These are phyloP conservation scores for Tragelaphus strepsiceros DNA, from an alignment of 2,113 vertebrate genomes.

Conservation along the genomic window DNA sequence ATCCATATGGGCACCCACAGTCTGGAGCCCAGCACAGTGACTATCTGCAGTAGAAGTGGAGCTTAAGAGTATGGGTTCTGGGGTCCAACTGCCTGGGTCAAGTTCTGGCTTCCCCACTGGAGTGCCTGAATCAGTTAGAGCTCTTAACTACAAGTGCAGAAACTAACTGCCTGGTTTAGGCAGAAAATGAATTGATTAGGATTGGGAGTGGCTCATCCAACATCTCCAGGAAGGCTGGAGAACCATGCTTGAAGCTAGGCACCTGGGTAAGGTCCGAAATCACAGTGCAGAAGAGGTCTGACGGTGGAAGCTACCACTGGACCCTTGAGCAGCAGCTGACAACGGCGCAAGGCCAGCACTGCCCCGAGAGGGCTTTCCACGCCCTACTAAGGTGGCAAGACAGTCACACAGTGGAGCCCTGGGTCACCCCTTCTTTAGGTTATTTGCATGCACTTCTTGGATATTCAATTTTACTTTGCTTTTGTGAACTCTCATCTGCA, in stretches of 20 bases:
- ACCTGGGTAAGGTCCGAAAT: background rate
- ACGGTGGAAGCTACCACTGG: accelerated
- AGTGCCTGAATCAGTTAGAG: background rate
- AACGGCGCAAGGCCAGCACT: background rate
- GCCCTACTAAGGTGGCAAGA: background rate
- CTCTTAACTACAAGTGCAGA: background rate
- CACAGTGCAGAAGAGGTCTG: background rate
- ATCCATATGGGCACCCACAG: background rate
- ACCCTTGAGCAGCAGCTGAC: background rate
- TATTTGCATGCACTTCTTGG: background rate
- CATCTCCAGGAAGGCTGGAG: background rate
- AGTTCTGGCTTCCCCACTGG: background rate
- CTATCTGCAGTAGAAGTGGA: accelerated
- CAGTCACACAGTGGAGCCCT: background rate
- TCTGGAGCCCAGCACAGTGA: background rate
- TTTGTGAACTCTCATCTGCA: background rate
- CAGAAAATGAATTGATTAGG: background rate
- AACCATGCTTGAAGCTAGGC: background rate
- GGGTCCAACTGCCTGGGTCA: background rate
- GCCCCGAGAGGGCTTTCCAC: background rate
- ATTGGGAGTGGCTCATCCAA: background rate
- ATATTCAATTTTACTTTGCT: background rate
- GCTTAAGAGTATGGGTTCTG: background rate
- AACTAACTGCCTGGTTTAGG: background rate
- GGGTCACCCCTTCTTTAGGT: background rate